Conservation (phyloP, 2,888 invertebrate genomes). For the Harpalus rubripes region DNA sequence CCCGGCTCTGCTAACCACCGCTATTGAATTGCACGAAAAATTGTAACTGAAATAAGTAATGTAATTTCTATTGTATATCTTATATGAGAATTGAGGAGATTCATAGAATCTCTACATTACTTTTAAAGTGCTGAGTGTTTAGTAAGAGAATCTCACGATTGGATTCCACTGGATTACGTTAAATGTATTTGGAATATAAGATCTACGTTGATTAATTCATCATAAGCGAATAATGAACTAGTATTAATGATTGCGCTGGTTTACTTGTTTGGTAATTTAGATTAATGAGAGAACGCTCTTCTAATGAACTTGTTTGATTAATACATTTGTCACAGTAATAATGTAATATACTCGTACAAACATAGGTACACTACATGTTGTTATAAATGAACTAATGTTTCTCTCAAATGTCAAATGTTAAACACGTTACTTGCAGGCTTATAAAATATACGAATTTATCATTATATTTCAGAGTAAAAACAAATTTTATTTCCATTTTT, state of each 20-base stretch:
- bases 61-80: too few relatives aligned
- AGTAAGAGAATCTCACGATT: neutral
- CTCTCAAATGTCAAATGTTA: conserved; percentile 21
- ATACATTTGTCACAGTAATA: conserved; percentile 56
- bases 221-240: conserved; percentile 41
- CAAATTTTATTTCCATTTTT: too few relatives aligned
- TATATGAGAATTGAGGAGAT: neutral
- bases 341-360: conserved; percentile 32
- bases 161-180: neutral
- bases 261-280: conserved; percentile 42
- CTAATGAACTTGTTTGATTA: conserved; percentile 52
- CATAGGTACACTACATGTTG: conserved; percentile 6
- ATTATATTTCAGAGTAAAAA: neutral
- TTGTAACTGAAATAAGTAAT: too few relatives aligned
- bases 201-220: conserved; percentile 22
- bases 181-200: conserved; percentile 28
- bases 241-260: conserved; percentile 42
- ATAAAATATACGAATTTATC: conserved; percentile 4
- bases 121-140: neutral
- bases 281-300: conserved; percentile 43
- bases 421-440: neutral
- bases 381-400: conserved; percentile 26
- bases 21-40: too few relatives aligned
- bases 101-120: neutral
- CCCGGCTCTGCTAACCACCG: too few relatives aligned